A percentile compares a stretch with the other conserved stretches of the same genome.
Conservation (phyloP, 2,113 vertebrate species). For the Aptenodytes patagonicus region DNA sequence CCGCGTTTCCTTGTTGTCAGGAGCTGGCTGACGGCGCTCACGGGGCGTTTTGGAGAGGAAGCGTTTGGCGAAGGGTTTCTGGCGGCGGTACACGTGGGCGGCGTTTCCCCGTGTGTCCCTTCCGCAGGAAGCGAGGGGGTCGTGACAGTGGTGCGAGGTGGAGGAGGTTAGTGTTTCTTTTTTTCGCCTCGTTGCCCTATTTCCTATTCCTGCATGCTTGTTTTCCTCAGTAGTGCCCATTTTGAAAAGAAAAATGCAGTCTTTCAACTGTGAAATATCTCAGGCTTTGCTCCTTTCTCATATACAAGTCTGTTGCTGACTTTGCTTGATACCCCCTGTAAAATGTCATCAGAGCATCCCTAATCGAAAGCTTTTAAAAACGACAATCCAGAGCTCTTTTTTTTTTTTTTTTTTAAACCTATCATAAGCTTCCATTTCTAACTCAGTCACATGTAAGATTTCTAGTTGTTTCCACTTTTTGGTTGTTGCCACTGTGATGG, state of each 20-base stretch:
- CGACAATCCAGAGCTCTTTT: accelerated
- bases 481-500: not conserved
- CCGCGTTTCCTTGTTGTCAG: accelerated
- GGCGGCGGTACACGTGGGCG: accelerated
- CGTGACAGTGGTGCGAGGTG: accelerated
- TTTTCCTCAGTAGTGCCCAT: not conserved
- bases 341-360: not conserved
- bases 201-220: not conserved
- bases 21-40: no score
- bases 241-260: not conserved
- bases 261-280: not conserved
- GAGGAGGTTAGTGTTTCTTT: accelerated
- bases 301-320: accelerated
- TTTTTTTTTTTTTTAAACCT: not conserved
- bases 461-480: not conserved
- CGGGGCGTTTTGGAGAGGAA: accelerated
- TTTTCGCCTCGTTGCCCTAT: not conserved
- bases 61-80: accelerated
- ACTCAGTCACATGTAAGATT: accelerated
- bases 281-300: not conserved
- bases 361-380: not conserved
- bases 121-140: not conserved
- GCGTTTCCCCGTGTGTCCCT: accelerated
- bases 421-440: not conserved
- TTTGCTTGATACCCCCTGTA: not conserved